A percentile compares a stretch with the other conserved stretches of the same genome.
These are phyloP conservation scores for Zygaena filipendulae DNA, from an alignment of 2,888 invertebrate species.

Conservation along the genomic window DNA sequence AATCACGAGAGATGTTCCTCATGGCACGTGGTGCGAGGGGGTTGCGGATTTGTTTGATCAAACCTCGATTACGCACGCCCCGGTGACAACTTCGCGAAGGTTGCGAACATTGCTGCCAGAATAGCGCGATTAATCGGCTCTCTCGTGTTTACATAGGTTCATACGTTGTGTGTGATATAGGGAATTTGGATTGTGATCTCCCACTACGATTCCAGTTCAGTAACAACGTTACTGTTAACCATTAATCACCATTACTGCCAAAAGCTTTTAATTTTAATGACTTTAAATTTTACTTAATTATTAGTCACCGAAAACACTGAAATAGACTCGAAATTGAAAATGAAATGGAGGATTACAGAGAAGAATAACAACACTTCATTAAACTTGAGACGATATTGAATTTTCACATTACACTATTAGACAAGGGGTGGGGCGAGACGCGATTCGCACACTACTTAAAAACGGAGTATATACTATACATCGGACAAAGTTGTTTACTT, in stretches of 20 bases:
- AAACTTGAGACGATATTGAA: constrained; percentile 28
- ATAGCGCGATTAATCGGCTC: constrained; percentile 16
- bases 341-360: too few relatives aligned
- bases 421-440: constrained; percentile 21
- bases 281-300: too few relatives aligned
- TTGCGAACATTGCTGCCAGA: constrained; percentile 19
- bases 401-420: constrained; percentile 36
- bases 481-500: constrained; percentile 40
- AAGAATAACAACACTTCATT: too few relatives aligned
- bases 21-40: constrained; percentile 24
- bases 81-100: constrained; percentile 31
- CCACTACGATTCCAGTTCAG: neutral
- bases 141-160: constrained; percentile 9
- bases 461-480: too few relatives aligned
- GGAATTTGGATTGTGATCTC: too few relatives aligned
- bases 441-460: constrained; percentile 20
- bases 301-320: too few relatives aligned
- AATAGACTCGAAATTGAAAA: too few relatives aligned
- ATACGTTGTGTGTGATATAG: constrained; percentile 1
- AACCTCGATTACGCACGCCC: constrained; percentile 35
- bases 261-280: too few relatives aligned
- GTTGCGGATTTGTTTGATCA: constrained; percentile 47
- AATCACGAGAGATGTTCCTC: constrained; percentile 55
- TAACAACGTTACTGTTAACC: constrained; percentile 4
- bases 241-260: too few relatives aligned